Evolutionary conservation across 2,888 invertebrate species (phyloP).

Genomic region (Nemapogon koenigi): DNA sequence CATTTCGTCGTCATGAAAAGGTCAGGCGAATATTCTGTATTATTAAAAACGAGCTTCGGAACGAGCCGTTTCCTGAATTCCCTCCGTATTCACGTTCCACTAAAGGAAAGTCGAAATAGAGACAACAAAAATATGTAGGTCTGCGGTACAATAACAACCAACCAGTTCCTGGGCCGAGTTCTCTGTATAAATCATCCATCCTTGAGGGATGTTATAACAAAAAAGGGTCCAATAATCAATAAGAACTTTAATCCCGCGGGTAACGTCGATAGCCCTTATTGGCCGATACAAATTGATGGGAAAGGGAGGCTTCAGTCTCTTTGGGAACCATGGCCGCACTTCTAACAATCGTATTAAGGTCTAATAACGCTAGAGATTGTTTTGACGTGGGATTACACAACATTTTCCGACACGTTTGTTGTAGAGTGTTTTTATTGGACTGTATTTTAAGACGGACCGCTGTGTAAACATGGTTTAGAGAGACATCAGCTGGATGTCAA

Average conservation of each 20-base stretch:
- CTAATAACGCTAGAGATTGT: conserved; percentile 47
- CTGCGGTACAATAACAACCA: conserved; percentile 17
- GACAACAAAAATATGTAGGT: conserved; percentile 23
- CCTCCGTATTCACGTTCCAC: not conserved
- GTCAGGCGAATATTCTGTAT: conserved; percentile 9
- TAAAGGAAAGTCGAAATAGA: conserved; percentile 4
- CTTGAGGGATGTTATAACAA: conserved; percentile 29
- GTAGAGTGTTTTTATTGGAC: conserved; percentile 15
- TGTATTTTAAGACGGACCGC: not conserved
- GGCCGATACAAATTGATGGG: conserved; percentile 46
- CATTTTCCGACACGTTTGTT: conserved; percentile 25
- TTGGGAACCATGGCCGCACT: conserved; percentile 2
- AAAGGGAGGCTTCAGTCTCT: conserved; percentile 6
- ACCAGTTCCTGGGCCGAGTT: not conserved
- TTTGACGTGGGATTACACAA: conserved; percentile 37
- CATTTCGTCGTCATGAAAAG: conserved; percentile 6
- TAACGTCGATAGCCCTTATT: conserved; percentile 48
- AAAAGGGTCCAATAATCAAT: conserved; percentile 64
- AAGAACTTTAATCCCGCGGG: conserved; percentile 63
- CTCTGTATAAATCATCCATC: conserved; percentile 42
- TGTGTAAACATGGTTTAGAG: conserved; percentile 3
- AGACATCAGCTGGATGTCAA: not conserved
- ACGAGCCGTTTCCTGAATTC: conserved; percentile 1
- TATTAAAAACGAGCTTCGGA: conserved; percentile 4
- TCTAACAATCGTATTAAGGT: conserved; percentile 16